Evolutionary conservation across 2,113 vertebrate genomes (phyloP), one percentile per base, ranked within the genome.

Genomic region (Myotis davidii): DNA sequence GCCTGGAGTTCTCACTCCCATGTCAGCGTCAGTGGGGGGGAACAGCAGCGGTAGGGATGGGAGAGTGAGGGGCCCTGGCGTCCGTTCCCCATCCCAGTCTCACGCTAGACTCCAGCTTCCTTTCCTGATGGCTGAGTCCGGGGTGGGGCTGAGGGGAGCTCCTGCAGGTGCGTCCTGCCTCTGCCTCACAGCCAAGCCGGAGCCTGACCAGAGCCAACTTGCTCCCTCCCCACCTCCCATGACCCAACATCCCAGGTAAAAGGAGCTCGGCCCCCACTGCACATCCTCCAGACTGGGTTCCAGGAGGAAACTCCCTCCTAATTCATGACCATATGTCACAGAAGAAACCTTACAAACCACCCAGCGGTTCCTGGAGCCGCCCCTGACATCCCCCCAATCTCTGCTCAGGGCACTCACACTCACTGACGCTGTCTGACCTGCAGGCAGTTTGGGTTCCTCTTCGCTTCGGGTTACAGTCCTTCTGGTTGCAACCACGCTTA

Each of bases 341-440:
- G 61, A 42, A 45, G 81, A 32, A n/a, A 37, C 39, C 88, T 74
- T 29, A 23, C 42, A 42, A n/a, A 61, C 5, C 54, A 32, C 0
- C 11, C 13, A 29, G 34, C 0, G 6, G 67, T 0, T 17, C 20
- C 11, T 3, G 3, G 85, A 50, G 32, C 14, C 6, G 6, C 34
- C 34, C 23, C 65, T 21, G 14, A 73, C 21, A 9, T 2, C 1
- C 34, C 7, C 6, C 9, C 42, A 20, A 17, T 18, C 52, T 54
- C 25, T 0, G 8, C 32, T 32, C 5, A 1, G 29, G 37, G 2
- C 0, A 1, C 37, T 50, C 11, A 20, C 2, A 1, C 45, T 32
- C 4, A 14, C 13, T 0, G 0, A 27, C 0, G 23, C 76, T 39
- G 1, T 34, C 48, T 69, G 79, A 3, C 23, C 25, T 0, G 7